These are phyloP conservation scores for Alosa alosa DNA, from an alignment of 2,113 vertebrate species.

Conservation along the genomic window DNA sequence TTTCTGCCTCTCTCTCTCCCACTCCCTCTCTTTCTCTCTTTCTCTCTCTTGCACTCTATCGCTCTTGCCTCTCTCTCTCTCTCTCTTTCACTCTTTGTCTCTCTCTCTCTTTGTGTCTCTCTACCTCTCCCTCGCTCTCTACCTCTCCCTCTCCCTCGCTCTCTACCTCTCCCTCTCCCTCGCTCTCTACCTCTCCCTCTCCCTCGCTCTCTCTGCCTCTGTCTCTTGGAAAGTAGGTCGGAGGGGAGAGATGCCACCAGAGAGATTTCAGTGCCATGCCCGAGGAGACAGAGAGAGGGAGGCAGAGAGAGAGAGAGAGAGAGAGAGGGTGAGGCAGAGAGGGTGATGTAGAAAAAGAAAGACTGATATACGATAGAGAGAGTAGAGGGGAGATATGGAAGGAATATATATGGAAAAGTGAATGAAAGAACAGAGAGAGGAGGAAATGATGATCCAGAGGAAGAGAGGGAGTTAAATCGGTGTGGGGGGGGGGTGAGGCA, in stretches of 20 bases:
- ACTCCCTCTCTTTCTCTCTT: too few species aligned
- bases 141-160: not conserved
- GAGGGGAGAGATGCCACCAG: not conserved
- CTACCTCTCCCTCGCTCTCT: not conserved
- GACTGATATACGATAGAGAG: not conserved
- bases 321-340: not conserved
- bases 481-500: not conserved
- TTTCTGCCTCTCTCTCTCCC: too few species aligned
- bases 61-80: not conserved
- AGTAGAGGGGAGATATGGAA: not conserved
- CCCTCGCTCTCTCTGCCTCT: not conserved
- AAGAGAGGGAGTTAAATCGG: not conserved
- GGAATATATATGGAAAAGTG: not conserved
- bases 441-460: not conserved
- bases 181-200: not conserved
- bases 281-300: conserved; percentile 1
- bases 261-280: not conserved
- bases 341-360: not conserved
- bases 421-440: not conserved
- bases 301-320: not conserved
- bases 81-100: not conserved
- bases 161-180: not conserved
- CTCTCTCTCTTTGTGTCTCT: not conserved
- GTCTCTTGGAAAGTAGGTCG: not conserved
- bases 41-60: not conserved